phyloP scores from a whole-genome alignment of 2,113 vertebrate species.

The Ahaetulla prasina region DNA sequence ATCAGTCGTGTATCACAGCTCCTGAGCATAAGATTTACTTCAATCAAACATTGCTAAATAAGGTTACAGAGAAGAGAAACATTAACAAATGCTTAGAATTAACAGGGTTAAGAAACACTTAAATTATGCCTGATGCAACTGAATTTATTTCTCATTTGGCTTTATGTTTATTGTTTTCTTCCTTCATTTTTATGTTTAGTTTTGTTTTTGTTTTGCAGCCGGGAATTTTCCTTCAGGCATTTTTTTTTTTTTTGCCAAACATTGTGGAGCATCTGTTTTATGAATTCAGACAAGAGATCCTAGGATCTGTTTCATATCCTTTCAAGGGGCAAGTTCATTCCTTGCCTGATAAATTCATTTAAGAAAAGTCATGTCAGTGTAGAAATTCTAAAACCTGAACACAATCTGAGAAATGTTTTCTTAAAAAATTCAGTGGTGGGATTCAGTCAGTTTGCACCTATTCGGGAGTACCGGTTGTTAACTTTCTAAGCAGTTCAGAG shows the following conservation, averaged over 20 bases:
- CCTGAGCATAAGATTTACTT: neutral
- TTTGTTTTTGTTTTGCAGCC: neutral
- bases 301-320: slow-evolving; percentile 4
- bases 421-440: too few species aligned
- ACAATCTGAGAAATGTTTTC: neutral
- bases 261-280: slow-evolving; percentile 24
- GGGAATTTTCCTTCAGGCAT: neutral
- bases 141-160: neutral
- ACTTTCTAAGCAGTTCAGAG: too few species aligned
- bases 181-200: neutral
- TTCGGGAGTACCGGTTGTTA: too few species aligned
- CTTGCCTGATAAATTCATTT: neutral
- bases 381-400: rapidly evolving
- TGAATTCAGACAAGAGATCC: slow-evolving; percentile 31
- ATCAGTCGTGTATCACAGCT: neutral
- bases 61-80: neutral
- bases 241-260: neutral
- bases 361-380: slow-evolving; percentile 31
- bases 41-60: neutral
- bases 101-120: neutral
- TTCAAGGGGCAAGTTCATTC: slow-evolving; percentile 15
- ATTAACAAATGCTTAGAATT: neutral
- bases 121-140: neutral
- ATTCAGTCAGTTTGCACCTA: too few species aligned
- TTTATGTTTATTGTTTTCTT: neutral